Conservation (phyloP, 2,888 invertebrate species). For the Lasioglossum zephyrum region DNA sequence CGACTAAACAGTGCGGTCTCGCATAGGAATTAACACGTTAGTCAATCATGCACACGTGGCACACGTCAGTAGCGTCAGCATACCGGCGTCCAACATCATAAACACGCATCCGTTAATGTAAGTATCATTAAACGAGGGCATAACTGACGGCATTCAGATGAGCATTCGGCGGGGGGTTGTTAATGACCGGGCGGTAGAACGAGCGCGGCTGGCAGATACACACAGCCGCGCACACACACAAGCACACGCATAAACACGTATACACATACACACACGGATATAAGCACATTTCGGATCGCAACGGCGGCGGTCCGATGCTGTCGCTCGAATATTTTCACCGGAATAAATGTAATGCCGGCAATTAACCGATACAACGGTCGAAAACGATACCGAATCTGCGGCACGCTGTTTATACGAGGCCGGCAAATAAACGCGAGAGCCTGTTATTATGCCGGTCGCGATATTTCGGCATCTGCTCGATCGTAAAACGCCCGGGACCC, state of each 20-base stretch:
- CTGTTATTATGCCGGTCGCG: conserved; percentile 47
- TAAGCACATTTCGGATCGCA: background rate
- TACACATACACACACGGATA: background rate
- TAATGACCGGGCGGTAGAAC: conserved; percentile 34
- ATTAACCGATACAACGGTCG: conserved; percentile 43
- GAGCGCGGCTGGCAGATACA: background rate
- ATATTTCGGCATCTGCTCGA: conserved; percentile 48
- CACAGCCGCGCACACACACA: background rate
- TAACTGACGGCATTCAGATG: conserved; percentile 50
- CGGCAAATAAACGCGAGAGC: conserved; percentile 47
- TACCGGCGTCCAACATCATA: conserved; percentile 11
- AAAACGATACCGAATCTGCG: conserved; percentile 45
- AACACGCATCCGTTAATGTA: conserved; percentile 46
- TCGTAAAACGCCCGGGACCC: conserved; percentile 18
- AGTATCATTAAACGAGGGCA: conserved; percentile 51
- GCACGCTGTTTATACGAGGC: conserved; percentile 51
- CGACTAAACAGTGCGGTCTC: too few relatives aligned
- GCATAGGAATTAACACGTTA: conserved; percentile 18
- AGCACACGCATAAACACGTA: background rate
- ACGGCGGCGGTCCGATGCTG: background rate
- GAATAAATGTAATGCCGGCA: conserved; percentile 55
- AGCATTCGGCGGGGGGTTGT: conserved; percentile 36
- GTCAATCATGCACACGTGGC: conserved; percentile 39
- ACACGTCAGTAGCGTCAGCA: conserved; percentile 9
- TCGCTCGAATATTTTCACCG: conserved; percentile 41